Conservation (phyloP, 1,140 invertebrate species). For the Trissolcus basalis region DNA sequence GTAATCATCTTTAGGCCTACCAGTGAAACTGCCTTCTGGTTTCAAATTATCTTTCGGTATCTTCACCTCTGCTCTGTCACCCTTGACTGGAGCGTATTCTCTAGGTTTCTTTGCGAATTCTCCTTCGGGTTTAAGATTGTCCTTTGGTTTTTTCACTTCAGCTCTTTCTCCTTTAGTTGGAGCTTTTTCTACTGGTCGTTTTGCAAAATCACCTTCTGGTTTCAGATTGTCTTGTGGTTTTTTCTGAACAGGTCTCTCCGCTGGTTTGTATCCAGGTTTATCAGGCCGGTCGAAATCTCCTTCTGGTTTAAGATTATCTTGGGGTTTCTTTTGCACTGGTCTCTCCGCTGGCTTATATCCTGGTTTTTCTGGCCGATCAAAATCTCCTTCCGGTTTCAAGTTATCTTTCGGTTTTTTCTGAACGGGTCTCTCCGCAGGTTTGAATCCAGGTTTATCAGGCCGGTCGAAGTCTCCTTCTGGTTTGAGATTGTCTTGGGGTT, state of each 20-base stretch:
- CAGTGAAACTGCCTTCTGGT: constrained; percentile 78
- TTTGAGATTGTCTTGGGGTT: constrained; percentile 77
- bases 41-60: constrained; percentile 77
- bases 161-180: constrained; percentile 55
- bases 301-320: constrained; percentile 80
- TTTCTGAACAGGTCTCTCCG: constrained; percentile 66
- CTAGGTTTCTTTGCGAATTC: constrained; percentile 73
- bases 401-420: constrained; percentile 69
- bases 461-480: constrained; percentile 80
- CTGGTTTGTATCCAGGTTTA: constrained; percentile 49
- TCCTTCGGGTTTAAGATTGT: constrained; percentile 77
- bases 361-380: constrained; percentile 71
- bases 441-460: constrained; percentile 60
- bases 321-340: constrained; percentile 62
- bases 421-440: constrained; percentile 14
- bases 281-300: constrained; percentile 77
- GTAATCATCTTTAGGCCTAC: constrained; percentile 76
- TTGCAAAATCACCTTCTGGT: constrained; percentile 74
- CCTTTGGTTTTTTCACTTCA: constrained; percentile 60
- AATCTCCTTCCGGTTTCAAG: constrained; percentile 81
- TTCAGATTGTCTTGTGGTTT: constrained; percentile 76
- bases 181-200: constrained; percentile 73
- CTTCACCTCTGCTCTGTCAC: constrained; percentile 75
- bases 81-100: constrained; percentile 79
- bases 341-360: constrained; percentile 60